A percentile compares a stretch with the other conserved stretches of the same genome.
Evolutionary conservation across 2,797 vertebrate genomes (phyloP).

Genomic region (Eptatretus atami): DNA sequence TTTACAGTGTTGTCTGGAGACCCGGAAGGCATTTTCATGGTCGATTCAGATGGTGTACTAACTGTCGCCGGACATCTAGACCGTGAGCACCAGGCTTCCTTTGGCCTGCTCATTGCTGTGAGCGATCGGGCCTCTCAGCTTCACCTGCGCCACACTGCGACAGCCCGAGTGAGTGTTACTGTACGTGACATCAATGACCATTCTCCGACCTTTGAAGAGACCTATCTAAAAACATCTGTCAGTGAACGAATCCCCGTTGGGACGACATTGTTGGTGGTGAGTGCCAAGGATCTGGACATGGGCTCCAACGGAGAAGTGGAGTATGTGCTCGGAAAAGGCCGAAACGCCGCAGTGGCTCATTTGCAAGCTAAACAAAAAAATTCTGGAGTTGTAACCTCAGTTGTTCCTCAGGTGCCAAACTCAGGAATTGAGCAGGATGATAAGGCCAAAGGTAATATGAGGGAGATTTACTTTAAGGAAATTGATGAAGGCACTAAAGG

Average conservation of each 20-base stretch:
- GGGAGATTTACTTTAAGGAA: slow-evolving; percentile 8
- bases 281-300: slow-evolving; percentile 47
- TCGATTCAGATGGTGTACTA: slow-evolving; percentile 26
- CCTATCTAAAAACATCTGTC: slow-evolving; percentile 20
- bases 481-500: slow-evolving; percentile 33
- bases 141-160: slow-evolving; percentile 39
- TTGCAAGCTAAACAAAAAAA: too few species aligned
- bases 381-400: too few species aligned
- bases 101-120: slow-evolving; percentile 49
- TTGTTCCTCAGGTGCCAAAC: too few species aligned
- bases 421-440: too few species aligned
- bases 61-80: slow-evolving; percentile 31
- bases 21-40: slow-evolving; percentile 31
- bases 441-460: too few species aligned
- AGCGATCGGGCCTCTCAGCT: slow-evolving; percentile 34
- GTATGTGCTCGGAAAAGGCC: slow-evolving; percentile 23
- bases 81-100: slow-evolving; percentile 67
- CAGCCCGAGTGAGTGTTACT: slow-evolving; percentile 58
- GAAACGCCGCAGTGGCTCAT: too few species aligned
- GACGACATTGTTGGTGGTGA: slow-evolving; percentile 41
- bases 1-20: slow-evolving; percentile 58
- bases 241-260: slow-evolving; percentile 69
- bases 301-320: slow-evolving; percentile 95
- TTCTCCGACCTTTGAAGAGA: slow-evolving; percentile 23
- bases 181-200: slow-evolving; percentile 74